Base-by-base conservation (phyloP, 2,797 vertebrate genomes). In the Cetoscarus ocellatus region DNA sequence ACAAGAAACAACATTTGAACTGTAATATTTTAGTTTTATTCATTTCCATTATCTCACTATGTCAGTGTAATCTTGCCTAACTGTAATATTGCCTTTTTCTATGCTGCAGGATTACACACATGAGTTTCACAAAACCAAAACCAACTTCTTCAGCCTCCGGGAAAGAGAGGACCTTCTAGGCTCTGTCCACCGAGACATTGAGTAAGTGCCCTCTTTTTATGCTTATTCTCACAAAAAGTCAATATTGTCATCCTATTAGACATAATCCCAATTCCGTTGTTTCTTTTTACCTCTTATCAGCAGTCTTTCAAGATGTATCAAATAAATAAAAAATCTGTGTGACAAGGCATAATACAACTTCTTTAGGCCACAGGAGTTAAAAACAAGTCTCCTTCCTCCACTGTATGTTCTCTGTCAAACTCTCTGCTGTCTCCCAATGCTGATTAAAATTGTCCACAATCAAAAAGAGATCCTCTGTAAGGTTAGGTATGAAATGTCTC, bases 101-200 rank as follows among this genome's bases (percentile, higher is more conserved):
- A 1, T 67, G 84, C 85, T 3, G 1, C 83, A 99, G 98, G 98
- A 99, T 86, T 99, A 99, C 67, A 97, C 96, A 1, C 96, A 97
- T 0, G 97, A 98, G 87, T 98, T 97, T 84, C 96, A 98, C 92
- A 99, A 99, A 96, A 99, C 97, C 88, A 98, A 98, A 95, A 95
- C 93, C 65, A 99, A 98, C 88, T 99, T 98, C 83, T 54, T 94
- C 85, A 96, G 95, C 67, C 92, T 98, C 86, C 91, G 96, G 82
- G 97, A 98, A 92, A 93, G 97, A 82, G 97, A 99, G 80, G 97
- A 99, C 80, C 95, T 99, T 15, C 80, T 99, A 86, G 97, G 97
- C 82, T 98, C 97, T 0, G 96, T 99, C 79, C 94, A 95, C 78
- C 98, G 98, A 92, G 97, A 99, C 83, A 98, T 98, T 1, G 98